Evolutionary conservation across 2,113 vertebrate genomes (phyloP).

Genomic region (Scalopus aquaticus): DNA sequence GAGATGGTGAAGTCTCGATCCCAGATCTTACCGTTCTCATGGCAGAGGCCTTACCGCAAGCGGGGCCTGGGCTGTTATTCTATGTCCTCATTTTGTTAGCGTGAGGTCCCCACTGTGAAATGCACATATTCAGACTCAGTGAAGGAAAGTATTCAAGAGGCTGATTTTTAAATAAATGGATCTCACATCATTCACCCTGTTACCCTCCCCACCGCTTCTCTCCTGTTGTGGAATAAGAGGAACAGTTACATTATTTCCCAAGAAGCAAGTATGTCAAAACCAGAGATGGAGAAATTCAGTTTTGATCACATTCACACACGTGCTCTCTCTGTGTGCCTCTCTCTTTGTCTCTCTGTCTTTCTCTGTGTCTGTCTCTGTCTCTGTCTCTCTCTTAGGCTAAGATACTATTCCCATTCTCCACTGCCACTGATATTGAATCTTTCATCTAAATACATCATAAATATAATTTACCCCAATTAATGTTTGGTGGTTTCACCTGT

Average conservation of each 20-base stretch:
- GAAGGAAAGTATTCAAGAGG: not conserved
- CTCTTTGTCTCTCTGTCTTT: not conserved
- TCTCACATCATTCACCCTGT: not conserved
- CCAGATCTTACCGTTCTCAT: not conserved
- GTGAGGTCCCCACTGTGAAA: not conserved
- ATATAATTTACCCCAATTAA: not conserved
- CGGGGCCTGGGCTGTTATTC: not conserved
- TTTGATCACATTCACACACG: not conserved
- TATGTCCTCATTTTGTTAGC: not conserved
- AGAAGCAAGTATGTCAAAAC: not conserved
- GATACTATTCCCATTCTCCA: not conserved
- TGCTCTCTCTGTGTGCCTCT: not conserved
- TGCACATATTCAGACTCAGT: not conserved
- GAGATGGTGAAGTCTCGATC: not conserved
- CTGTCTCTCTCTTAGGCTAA: not conserved
- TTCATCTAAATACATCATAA: not conserved
- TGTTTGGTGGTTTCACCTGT: not conserved
- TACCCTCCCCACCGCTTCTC: not conserved
- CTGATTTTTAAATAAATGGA: not conserved
- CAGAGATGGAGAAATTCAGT: not conserved
- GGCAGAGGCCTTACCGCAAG: not conserved
- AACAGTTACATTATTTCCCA: not conserved
- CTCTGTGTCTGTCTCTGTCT: too few relatives aligned
- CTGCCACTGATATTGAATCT: not conserved
- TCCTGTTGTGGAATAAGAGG: not conserved